Conservation (phyloP, 2,888 invertebrate genomes). For the Dryomyza anilis region DNA sequence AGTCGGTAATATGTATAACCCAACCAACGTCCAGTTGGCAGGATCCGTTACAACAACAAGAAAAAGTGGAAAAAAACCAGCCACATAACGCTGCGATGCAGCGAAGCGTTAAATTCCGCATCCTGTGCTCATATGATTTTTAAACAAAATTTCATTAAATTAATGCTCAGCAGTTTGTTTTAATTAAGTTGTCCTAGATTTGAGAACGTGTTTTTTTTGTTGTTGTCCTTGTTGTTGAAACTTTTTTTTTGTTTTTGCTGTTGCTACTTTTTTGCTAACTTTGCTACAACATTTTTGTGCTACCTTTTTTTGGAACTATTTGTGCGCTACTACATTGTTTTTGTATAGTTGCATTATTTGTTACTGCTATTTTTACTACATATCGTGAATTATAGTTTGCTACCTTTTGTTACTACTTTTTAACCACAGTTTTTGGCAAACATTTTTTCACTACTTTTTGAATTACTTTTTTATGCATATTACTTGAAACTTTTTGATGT, state of each 20-base stretch:
- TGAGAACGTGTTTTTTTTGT: neutral
- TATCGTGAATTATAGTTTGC: no score
- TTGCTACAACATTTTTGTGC: neutral
- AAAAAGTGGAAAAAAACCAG: neutral
- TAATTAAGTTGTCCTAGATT: constrained; percentile 26
- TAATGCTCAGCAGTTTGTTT: constrained; percentile 27
- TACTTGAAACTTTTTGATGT: no score
- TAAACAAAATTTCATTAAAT: constrained; percentile 21
- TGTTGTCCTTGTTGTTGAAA: neutral
- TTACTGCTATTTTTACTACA: neutral
- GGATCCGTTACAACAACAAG: neutral
- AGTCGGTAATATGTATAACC: no score
- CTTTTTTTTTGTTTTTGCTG: neutral
- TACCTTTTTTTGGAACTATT: neutral
- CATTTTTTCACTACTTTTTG: no score
- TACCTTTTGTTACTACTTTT: no score
- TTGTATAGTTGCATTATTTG: neutral
- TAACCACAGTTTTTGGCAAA: no score
- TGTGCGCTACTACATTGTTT: neutral
- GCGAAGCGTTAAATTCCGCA: constrained; percentile 7
- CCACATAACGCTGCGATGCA: neutral
- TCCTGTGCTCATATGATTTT: constrained; percentile 14
- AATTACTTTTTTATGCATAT: no score
- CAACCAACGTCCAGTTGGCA: no score
- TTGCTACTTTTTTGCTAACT: neutral